A percentile compares a stretch with the other conserved stretches of the same genome.
Evolutionary conservation across 2,797 vertebrate species (phyloP).

Genomic region (Peromyscus melanophrys): DNA sequence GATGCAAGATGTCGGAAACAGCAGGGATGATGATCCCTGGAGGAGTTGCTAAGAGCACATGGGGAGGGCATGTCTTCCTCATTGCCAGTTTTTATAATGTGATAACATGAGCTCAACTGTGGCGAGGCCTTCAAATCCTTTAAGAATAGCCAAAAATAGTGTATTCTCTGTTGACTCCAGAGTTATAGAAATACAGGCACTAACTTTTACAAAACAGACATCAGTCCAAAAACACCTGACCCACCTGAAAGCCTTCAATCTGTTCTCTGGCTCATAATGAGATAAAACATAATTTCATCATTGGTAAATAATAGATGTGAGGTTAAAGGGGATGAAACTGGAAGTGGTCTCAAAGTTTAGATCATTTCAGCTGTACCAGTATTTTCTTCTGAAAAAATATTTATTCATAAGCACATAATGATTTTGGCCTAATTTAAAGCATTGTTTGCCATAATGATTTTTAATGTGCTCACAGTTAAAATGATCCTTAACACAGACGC

Average conservation of each 20-base stretch:
- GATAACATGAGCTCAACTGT: too few relatives aligned
- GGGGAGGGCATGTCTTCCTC: neutral
- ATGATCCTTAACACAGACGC: constrained; percentile 42
- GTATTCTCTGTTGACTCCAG: neutral
- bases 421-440: constrained; percentile 25
- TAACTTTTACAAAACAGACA: neutral
- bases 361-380: constrained; percentile 3
- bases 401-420: constrained; percentile 7
- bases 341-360: neutral
- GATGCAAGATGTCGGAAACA: neutral
- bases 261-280: neutral
- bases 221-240: neutral
- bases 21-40: neutral
- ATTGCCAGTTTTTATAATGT: neutral
- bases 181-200: neutral
- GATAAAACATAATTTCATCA: neutral
- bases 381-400: constrained; percentile 5
- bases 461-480: constrained; percentile 32
- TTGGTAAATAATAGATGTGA: neutral
- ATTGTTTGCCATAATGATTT: constrained; percentile 53
- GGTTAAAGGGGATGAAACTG: neutral
- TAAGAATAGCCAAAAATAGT: neutral
- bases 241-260: neutral
- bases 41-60: neutral
- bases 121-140: neutral